phyloP scores from a whole-genome alignment of 1,140 invertebrate species.

The Aricia agestis region DNA sequence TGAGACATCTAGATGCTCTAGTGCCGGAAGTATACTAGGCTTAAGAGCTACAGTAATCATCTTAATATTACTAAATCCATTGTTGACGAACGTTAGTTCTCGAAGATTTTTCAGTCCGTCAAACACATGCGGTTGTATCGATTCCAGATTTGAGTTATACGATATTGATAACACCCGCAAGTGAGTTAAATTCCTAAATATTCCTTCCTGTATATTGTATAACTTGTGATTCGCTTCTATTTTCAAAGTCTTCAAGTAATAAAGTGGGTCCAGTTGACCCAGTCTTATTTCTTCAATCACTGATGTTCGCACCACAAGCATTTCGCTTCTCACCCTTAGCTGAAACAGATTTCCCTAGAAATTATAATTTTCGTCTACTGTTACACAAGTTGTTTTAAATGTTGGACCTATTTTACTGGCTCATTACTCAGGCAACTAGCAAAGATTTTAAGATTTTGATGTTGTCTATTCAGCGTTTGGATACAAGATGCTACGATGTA shows the following conservation, averaged over 20 bases:
- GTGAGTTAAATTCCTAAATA: conserved; percentile 52
- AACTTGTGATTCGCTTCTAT: conserved; percentile 65
- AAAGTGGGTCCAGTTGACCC: conserved; percentile 43
- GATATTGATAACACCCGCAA: conserved; percentile 60
- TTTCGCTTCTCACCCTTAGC: conserved; percentile 43
- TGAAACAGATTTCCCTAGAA: conserved; percentile 38
- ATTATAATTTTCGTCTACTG: too few species aligned
- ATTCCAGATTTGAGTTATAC: conserved; percentile 47
- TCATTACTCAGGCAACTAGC: too few species aligned
- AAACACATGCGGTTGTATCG: conserved; percentile 49
- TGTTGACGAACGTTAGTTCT: conserved; percentile 67
- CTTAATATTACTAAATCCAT: conserved; percentile 57
- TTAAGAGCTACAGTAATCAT: conserved; percentile 48
- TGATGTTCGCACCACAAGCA: conserved; percentile 56
- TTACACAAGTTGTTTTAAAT: too few species aligned
- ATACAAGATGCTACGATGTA: not conserved
- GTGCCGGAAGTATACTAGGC: conserved; percentile 47
- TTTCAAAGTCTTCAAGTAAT: conserved; percentile 47
- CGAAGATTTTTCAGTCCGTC: conserved; percentile 52
- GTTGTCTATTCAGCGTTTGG: not conserved
- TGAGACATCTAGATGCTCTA: conserved; percentile 56
- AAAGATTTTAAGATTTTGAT: too few species aligned
- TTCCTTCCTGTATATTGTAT: conserved; percentile 47
- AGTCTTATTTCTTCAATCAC: conserved; percentile 44
- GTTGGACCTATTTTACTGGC: too few species aligned